Base-by-base conservation (phyloP, 2,888 invertebrate genomes). In the Yponomeuta sedellus region DNA sequence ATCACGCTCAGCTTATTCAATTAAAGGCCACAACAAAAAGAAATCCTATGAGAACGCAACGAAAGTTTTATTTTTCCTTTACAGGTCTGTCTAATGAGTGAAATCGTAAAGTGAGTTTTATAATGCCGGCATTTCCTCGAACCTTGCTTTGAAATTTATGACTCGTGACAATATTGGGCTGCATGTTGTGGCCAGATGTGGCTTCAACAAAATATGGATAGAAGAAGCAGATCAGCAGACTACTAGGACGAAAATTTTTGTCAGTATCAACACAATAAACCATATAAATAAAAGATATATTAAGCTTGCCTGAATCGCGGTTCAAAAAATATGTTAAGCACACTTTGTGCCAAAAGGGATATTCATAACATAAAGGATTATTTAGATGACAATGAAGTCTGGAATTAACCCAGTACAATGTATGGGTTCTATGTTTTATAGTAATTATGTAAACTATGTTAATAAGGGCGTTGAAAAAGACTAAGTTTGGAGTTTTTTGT, bases 91-190 rank as follows among this genome's bases (percentile, higher is more conserved):
- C 44, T 52, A 52, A 52, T 16, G 44, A 52, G 44, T 52, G 58
- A 58, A 58, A 58, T 22, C 58, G 58, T 58, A 58, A 58, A 58
- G n/a, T 34, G 16, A 61, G 12, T 61, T 61, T 61, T 61, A 61
- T 61, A 25, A 61, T n/a, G 61, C 12, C 61, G 61, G 61, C 61
- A n/a, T 61, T 61, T 61, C 61, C 61, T 61, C 34, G 61, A 61
- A 61, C 20, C 12, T 61, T 34, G 11, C 61, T 61, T 61, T 61
- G 34, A 25, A 34, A 61, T 25, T 61, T 61, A 61, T 61, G 25
- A 28, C 25, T 12, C 34, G 61, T n/a, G n/a, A 28, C 61, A 61
- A 61, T 61, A 12, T 25, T 25, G 61, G 34, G 44, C 12, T 61
- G 61, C 61, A 61, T 61, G n/a, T 61, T 61, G 61, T n/a, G 12